These are phyloP conservation scores for Aspidapion aeneum DNA, from an alignment of 2,888 invertebrate species.

Conservation along the genomic window DNA sequence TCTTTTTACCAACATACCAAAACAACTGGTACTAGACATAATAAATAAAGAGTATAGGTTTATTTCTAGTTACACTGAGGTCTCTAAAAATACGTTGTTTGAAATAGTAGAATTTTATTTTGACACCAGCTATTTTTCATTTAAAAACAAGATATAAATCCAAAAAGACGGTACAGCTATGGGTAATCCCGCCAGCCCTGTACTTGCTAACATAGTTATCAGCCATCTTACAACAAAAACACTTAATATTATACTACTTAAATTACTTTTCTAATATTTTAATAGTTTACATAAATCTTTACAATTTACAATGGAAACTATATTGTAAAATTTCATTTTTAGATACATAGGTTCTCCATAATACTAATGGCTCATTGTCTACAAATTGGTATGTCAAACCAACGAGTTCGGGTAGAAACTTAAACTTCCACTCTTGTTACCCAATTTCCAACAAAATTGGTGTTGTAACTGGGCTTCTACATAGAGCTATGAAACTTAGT, in stretches of 20 bases:
- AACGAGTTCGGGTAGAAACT: not conserved
- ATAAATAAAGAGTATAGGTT: not conserved
- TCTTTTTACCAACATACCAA: not conserved
- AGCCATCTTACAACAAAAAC: not conserved
- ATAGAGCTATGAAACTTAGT: not conserved
- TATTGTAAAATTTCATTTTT: not conserved
- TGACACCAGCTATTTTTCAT: not conserved
- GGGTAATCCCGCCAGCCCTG: not conserved
- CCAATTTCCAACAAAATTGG: not conserved
- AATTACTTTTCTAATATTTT: too few species aligned
- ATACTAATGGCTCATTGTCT: not conserved
- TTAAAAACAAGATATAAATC: not conserved
- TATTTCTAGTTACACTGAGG: not conserved
- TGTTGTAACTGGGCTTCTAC: not conserved
- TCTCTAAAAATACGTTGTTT: not conserved
- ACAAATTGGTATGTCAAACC: not conserved
- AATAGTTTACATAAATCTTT: not conserved
- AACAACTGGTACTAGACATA: not conserved
- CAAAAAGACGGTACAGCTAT: not conserved
- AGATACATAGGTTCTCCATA: not conserved
- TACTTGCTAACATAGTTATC: not conserved
- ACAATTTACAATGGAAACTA: not conserved
- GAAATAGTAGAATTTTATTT: not conserved
- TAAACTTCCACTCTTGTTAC: not conserved
- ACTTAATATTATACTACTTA: not conserved